Percentiles rank a stretch among this genome's conserved stretches.
phyloP scores from a whole-genome alignment of 2,888 invertebrate genomes.

The Cerastoderma edule region DNA sequence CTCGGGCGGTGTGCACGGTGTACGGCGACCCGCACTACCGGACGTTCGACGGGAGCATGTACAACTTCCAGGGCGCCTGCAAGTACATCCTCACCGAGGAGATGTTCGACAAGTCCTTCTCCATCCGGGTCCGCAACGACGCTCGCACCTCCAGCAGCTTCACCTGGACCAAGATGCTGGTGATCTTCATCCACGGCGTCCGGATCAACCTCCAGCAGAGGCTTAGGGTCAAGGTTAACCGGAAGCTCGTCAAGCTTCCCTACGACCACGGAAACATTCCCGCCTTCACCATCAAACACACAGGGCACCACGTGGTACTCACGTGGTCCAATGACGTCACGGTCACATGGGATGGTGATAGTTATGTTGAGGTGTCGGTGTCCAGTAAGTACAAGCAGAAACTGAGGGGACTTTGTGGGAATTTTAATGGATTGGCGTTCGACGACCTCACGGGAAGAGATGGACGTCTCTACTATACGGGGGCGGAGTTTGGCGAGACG shows the following conservation, averaged over 20 bases:
- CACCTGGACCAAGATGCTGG: slow-evolving; percentile 95
- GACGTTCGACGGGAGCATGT: slow-evolving; percentile 97
- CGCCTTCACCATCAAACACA: slow-evolving; percentile 85
- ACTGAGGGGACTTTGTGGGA: slow-evolving; percentile 96
- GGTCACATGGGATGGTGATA: slow-evolving; percentile 96
- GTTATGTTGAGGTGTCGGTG: slow-evolving; percentile 93
- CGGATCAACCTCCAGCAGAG: slow-evolving; percentile 89
- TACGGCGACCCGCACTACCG: slow-evolving; percentile 98
- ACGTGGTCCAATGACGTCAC: slow-evolving; percentile 88
- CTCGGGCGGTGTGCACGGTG: slow-evolving; percentile 95
- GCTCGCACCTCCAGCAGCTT: slow-evolving; percentile 91
- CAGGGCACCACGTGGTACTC: slow-evolving; percentile 83
- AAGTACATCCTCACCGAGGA: slow-evolving; percentile 93
- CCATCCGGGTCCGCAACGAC: slow-evolving; percentile 95
- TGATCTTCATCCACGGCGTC: slow-evolving; percentile 85
- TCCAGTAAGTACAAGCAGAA: slow-evolving; percentile 89
- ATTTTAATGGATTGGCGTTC: slow-evolving; percentile 93
- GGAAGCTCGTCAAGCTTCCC: slow-evolving; percentile 89
- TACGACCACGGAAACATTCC: slow-evolving; percentile 84
- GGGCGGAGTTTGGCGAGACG: slow-evolving; percentile 91
- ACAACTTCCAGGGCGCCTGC: slow-evolving; percentile 94
- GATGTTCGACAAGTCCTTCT: slow-evolving; percentile 89
- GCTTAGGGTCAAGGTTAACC: slow-evolving; percentile 93
- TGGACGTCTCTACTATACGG: slow-evolving; percentile 87
- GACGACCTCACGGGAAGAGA: slow-evolving; percentile 89